Percentiles rank a stretch among this genome's conserved stretches.
Conservation (phyloP, 2,888 invertebrate genomes). For the Chalcis sispes region DNA sequence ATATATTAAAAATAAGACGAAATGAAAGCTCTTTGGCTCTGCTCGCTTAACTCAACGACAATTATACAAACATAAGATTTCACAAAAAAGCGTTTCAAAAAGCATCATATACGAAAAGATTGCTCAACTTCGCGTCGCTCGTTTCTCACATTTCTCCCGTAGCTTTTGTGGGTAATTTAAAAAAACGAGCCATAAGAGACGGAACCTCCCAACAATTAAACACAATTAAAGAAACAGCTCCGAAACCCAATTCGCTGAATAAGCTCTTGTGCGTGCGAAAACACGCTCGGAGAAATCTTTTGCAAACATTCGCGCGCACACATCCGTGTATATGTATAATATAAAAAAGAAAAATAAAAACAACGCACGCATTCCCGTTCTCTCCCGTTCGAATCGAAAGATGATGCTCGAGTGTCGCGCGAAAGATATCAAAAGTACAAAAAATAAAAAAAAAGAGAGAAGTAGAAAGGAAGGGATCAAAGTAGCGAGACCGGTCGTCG, state of each 20-base stretch:
- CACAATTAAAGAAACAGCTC: constrained; percentile 19
- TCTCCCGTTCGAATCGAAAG: too few relatives aligned
- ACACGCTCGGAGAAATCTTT: too few relatives aligned
- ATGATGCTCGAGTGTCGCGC: constrained; percentile 5
- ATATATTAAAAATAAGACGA: too few relatives aligned
- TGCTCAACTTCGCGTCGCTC: neutral
- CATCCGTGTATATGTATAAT: too few relatives aligned
- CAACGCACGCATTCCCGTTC: neutral
- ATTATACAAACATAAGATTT: too few relatives aligned
- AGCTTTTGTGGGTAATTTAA: neutral
- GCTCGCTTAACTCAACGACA: too few relatives aligned
- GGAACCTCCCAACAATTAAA: constrained; percentile 20
- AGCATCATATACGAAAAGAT: constrained; percentile 17
- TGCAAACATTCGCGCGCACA: too few relatives aligned
- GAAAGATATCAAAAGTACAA: neutral
- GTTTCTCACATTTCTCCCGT: too few relatives aligned
- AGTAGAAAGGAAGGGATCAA: constrained; percentile 10
- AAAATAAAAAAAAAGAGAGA: neutral
- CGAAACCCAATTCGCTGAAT: neutral
- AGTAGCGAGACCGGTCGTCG: constrained; percentile 41
- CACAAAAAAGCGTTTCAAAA: too few relatives aligned
- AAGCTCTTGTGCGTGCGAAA: constrained; percentile 2
- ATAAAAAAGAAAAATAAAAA: too few relatives aligned
- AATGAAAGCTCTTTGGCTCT: too few relatives aligned
- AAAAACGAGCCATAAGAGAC: constrained; percentile 19